Conservation (phyloP, 2,797 vertebrate species). For the Garrulus glandarius region DNA sequence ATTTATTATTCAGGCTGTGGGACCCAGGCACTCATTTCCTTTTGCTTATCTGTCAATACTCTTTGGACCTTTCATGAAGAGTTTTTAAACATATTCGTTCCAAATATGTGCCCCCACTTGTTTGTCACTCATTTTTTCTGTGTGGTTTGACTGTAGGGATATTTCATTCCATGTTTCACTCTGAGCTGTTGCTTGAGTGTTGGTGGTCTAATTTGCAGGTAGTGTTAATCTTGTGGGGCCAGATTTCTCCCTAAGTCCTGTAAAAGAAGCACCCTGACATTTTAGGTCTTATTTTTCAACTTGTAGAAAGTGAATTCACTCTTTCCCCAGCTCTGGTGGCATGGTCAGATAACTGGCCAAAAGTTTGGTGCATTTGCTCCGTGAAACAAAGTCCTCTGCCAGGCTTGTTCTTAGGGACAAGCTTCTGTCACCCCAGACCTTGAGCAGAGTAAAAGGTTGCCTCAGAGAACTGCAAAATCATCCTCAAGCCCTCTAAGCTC, state of each 20-base stretch:
- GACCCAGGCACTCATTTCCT: conserved; percentile 37
- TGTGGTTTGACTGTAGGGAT: not conserved
- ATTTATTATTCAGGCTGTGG: conserved; percentile 16
- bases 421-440: not conserved
- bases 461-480: not conserved
- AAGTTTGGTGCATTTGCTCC: not conserved
- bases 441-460: not conserved
- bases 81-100: not conserved
- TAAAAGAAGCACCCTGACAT: not conserved
- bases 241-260: rapidly evolving
- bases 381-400: not conserved
- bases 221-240: not conserved
- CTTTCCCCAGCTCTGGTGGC: not conserved
- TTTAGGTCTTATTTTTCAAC: not conserved
- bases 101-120: not conserved
- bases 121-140: not conserved
- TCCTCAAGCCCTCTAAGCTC: not conserved
- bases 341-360: not conserved
- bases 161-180: not conserved
- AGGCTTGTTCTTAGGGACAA: not conserved
- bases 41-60: not conserved
- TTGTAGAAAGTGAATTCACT: not conserved
- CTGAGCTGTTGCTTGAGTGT: not conserved
- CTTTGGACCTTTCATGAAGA: not conserved
- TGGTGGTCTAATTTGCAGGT: not conserved